phyloP scores from a whole-genome alignment of 2,797 vertebrate species.

The Bradypodion pumilum region DNA sequence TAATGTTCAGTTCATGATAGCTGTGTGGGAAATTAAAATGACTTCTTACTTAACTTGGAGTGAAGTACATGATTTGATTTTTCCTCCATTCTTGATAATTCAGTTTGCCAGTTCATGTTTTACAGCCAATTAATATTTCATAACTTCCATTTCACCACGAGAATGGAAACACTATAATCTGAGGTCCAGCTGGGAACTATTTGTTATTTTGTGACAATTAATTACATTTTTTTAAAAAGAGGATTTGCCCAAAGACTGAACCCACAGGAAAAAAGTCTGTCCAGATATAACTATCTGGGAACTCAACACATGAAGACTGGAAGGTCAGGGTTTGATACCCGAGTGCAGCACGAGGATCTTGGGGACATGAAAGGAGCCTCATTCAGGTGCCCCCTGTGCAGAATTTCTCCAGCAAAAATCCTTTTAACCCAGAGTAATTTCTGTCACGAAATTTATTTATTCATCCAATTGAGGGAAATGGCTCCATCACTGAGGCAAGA shows the following conservation, averaged over 20 bases:
- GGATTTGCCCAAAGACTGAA: not conserved
- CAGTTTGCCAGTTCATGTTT: not conserved
- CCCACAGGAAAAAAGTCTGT: not conserved
- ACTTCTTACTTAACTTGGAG: not conserved
- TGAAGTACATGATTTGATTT: slow-evolving; percentile 9
- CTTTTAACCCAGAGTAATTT: too few relatives aligned
- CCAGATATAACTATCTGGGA: too few relatives aligned
- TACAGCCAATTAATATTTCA: slow-evolving; percentile 37
- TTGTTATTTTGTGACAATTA: not conserved
- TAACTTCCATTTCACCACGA: not conserved
- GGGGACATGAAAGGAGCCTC: too few relatives aligned
- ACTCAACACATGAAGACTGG: too few relatives aligned
- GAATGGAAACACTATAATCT: not conserved
- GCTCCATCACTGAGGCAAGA: not conserved
- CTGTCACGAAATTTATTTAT: too few relatives aligned
- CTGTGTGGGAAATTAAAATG: not conserved
- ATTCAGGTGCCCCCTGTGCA: too few relatives aligned
- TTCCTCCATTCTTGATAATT: not conserved
- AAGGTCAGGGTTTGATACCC: too few relatives aligned
- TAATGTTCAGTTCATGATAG: not conserved
- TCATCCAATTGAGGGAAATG: too few relatives aligned
- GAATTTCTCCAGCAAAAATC: too few relatives aligned
- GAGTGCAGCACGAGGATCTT: too few relatives aligned
- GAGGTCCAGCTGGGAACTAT: accelerated
- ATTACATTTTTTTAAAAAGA: not conserved